Base-by-base conservation (phyloP, 2,113 vertebrate species). In the Megatriorchis doriae region DNA sequence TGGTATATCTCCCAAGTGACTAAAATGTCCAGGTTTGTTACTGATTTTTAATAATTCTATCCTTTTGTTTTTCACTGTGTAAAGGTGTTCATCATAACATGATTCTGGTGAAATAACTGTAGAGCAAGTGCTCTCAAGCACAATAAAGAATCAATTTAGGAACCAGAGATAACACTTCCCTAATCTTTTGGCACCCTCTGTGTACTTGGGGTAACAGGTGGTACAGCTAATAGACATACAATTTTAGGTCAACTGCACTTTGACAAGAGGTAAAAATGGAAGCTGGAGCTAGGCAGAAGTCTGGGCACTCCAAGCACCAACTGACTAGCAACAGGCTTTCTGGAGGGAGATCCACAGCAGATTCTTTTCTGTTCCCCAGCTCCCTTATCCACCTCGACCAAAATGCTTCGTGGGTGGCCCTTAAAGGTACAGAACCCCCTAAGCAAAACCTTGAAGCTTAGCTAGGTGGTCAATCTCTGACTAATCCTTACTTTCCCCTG, bases 221-320 rank as follows among this genome's bases (percentile, higher is more conserved):
- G 16, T 16, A 13, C 17, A 68, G 59, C 25, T 32, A 22, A 71
- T 3, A 55, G 40, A 45, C 0, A 0, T 3, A 14, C 0, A 7
- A 10, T 40, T 59, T 9, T 20, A 48, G n/a, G 52, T n/a, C 9
- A 20, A 5, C 5, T 3, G 13, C 43, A 27, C n/a, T 92, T 53
- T 8, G 55, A 31, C 42, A 63, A 63, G 21, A 31, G 43, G 61
- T 26, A 38, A 48, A 47, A 34, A 26, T 0, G 2, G 36, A 56
- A 23, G 40, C 27, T 61, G 56, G 43, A 85, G 26, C 13, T 53
- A 0, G 0, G 9, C 22, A 63, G 16, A 38, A 68, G 29, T 26
- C 59, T 27, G 16, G 38, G 31, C 43, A 8, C 21, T 27, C 26
- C n/a, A 59, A 27, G 27, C 17, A 77, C 21, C 1, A 3, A 6